Conservation (phyloP, 2,888 invertebrate species). For the Ophion ventricosus region DNA sequence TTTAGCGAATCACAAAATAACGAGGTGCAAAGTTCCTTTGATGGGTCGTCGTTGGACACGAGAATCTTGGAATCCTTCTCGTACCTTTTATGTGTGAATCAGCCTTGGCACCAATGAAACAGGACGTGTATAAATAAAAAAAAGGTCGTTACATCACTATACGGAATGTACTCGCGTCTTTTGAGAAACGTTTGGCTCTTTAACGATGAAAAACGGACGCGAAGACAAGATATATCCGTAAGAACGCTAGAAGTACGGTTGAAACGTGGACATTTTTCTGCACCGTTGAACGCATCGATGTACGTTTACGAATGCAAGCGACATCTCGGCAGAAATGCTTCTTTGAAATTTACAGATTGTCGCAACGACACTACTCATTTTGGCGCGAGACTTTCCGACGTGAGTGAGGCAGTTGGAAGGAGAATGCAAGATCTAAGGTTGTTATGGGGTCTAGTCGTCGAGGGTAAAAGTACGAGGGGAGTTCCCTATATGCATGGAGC, state of each 20-base stretch:
- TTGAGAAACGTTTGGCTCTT: background rate
- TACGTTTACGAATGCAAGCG: background rate
- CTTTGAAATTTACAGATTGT: background rate
- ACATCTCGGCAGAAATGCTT: background rate
- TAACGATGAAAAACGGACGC: background rate
- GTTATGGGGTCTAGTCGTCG: no score
- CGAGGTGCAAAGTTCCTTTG: slow-evolving; percentile 68
- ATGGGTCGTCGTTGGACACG: slow-evolving; percentile 47
- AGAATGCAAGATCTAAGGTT: background rate
- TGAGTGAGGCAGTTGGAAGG: background rate
- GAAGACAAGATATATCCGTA: background rate
- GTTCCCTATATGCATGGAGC: no score
- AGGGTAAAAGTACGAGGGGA: no score
- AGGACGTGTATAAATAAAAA: background rate
- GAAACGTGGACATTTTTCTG: slow-evolving; percentile 31
- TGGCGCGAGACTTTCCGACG: background rate
- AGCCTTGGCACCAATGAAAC: background rate
- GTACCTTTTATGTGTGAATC: slow-evolving; percentile 5
- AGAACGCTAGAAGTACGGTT: slow-evolving; percentile 10
- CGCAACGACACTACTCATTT: background rate
- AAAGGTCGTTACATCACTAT: slow-evolving; percentile 35
- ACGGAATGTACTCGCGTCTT: slow-evolving; percentile 7
- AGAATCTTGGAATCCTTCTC: slow-evolving; percentile 29
- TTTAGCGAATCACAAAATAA: slow-evolving; percentile 74
- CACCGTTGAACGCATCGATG: slow-evolving; percentile 47